Percentiles rank a stretch among this genome's conserved stretches.
Conservation (phyloP, 2,888 invertebrate genomes). For the Dryococelus australis region DNA sequence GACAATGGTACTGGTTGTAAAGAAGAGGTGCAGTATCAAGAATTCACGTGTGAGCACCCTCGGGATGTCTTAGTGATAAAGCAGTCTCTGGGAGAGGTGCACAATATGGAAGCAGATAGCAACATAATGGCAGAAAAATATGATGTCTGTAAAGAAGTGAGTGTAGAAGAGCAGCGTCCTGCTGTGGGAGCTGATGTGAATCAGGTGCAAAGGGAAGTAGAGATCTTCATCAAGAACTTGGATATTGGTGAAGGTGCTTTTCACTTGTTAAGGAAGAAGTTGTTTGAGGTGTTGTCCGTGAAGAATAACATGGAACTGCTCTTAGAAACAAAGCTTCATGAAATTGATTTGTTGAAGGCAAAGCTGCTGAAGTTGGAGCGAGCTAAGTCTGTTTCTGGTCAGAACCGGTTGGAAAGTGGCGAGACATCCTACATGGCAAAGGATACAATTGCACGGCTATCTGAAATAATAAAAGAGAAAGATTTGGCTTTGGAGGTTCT, state of each 20-base stretch:
- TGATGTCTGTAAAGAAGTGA: not conserved
- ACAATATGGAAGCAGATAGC: not conserved
- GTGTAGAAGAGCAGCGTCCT: constrained; percentile 29
- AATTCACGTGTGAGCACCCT: not conserved
- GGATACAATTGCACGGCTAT: constrained; percentile 57
- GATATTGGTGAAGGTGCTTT: not conserved
- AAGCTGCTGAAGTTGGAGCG: not conserved
- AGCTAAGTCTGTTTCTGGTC: not conserved
- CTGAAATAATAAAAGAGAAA: constrained; percentile 57
- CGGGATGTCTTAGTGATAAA: not conserved
- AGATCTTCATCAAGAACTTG: not conserved
- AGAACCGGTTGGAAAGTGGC: not conserved
- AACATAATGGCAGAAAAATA: not conserved
- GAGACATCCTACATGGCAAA: constrained; percentile 44
- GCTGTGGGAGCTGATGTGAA: constrained; percentile 35
- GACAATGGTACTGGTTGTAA: not conserved
- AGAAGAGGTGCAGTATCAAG: not conserved
- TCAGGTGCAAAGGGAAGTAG: constrained; percentile 32
- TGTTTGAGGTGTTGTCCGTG: constrained; percentile 35
- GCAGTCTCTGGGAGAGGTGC: not conserved
- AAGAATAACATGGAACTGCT: constrained; percentile 33
- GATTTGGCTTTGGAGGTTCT: constrained; percentile 59
- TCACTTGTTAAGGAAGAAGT: constrained; percentile 28
- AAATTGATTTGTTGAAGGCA: constrained; percentile 4
- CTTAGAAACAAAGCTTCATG: not conserved